Evolutionary conservation across 2,888 invertebrate genomes (phyloP).

Genomic region (Caenorhabditis auriculariae): DNA sequence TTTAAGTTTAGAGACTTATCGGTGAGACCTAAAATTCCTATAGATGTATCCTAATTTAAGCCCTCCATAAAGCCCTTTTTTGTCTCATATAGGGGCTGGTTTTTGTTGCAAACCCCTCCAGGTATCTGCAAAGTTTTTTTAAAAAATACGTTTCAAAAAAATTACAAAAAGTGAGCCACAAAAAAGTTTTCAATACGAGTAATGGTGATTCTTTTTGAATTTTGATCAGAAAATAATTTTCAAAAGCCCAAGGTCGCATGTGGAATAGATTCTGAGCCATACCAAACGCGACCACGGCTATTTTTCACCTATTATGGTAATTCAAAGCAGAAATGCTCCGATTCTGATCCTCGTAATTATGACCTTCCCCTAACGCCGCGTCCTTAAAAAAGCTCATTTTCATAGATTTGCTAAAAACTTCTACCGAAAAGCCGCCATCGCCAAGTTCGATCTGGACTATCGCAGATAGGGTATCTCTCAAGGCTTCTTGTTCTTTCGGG

Average conservation of each 20-base stretch:
- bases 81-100: no score
- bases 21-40: no score
- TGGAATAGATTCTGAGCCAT: not conserved
- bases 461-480: constrained; percentile 14
- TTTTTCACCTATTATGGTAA: constrained; percentile 12
- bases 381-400: not conserved
- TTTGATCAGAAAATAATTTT: not conserved
- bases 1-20: no score
- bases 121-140: no score
- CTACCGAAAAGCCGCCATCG: constrained; percentile 4
- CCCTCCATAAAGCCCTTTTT: no score
- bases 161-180: no score
- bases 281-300: not conserved
- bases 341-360: constrained; percentile 15
- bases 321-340: constrained; percentile 25
- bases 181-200: no score
- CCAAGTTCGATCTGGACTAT: constrained; percentile 10
- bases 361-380: constrained; percentile 3
- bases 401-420: not conserved
- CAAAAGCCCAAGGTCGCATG: not conserved
- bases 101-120: no score
- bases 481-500: constrained; percentile 10
- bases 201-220: not conserved
- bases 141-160: no score
- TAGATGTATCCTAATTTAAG: no score